phyloP scores from a whole-genome alignment of 2,113 vertebrate species.

The Cyprinodon tularosa region DNA sequence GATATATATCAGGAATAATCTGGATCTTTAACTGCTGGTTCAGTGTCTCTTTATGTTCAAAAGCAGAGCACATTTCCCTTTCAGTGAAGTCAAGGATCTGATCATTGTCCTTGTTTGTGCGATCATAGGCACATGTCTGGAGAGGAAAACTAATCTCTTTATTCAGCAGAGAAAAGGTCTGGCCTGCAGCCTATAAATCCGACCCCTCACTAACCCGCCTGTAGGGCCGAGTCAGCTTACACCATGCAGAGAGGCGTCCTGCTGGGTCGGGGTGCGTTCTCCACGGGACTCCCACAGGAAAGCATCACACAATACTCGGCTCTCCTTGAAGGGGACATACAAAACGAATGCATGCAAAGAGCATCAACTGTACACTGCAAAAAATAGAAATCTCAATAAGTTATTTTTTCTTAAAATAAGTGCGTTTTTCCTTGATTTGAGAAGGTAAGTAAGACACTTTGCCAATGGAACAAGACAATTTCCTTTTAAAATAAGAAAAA shows the following conservation, averaged over 20 bases:
- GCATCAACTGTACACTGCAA: slow-evolving; percentile 26
- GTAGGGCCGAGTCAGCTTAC: slow-evolving; percentile 29
- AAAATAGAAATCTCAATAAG: no score
- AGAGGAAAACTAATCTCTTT: slow-evolving; percentile 62
- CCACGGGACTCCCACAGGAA: slow-evolving; percentile 70
- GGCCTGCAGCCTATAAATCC: slow-evolving; percentile 47
- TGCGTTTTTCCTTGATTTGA: no score
- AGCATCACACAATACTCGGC: slow-evolving; percentile 68
- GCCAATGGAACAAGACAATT: no score
- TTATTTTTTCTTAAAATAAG: no score
- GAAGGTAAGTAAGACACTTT: no score
- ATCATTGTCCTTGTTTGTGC: slow-evolving; percentile 9
- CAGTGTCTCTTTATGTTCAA: background rate
- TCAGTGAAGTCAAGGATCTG: background rate
- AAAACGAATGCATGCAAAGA: slow-evolving; percentile 36
- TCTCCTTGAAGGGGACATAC: slow-evolving; percentile 59
- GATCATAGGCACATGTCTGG: slow-evolving; percentile 51
- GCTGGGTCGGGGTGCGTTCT: slow-evolving; percentile 59
- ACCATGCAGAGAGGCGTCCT: slow-evolving; percentile 21
- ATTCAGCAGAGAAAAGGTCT: slow-evolving; percentile 45
- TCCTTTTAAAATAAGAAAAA: no score
- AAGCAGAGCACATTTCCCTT: slow-evolving; percentile 9
- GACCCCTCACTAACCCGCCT: slow-evolving; percentile 52
- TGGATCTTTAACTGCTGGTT: background rate
- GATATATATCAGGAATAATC: background rate